Percentiles rank a stretch among this genome's conserved stretches.
These are phyloP conservation scores for Plemyria rubiginata DNA, from an alignment of 2,888 invertebrate species.

Conservation along the genomic window DNA sequence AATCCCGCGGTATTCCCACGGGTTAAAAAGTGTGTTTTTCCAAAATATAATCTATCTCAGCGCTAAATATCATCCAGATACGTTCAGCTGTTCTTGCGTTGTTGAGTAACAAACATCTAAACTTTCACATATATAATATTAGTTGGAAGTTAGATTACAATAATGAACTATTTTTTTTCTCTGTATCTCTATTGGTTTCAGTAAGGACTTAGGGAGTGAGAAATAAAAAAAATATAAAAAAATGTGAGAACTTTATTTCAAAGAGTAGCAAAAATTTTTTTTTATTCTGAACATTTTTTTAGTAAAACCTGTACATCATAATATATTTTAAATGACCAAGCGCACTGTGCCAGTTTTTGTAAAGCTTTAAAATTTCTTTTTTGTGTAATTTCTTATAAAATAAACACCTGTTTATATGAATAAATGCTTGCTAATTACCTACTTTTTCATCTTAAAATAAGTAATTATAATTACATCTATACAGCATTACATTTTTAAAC, in stretches of 20 bases:
- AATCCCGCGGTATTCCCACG: no score
- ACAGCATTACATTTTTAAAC: background rate
- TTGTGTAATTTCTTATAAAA: background rate
- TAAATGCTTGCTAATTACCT: background rate
- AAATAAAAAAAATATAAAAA: background rate
- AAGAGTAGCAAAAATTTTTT: constrained; percentile 15
- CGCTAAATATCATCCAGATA: no score
- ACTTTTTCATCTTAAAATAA: background rate
- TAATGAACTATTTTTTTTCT: no score
- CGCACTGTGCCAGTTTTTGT: constrained; percentile 2
- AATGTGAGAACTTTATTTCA: constrained; percentile 27
- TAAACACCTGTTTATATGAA: background rate
- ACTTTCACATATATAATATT: no score
- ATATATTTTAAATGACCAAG: background rate
- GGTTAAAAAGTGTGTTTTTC: no score
- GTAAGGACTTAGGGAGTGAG: no score
- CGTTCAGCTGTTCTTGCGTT: no score
- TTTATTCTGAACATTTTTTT: constrained; percentile 1
- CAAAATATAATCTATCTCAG: no score
- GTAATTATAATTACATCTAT: background rate
- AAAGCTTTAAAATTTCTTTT: background rate
- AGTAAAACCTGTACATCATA: background rate
- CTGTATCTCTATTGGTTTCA: no score
- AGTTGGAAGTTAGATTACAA: no score
- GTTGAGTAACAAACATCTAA: no score